Conservation (phyloP, 2,797 vertebrate genomes). For the Erethizon dorsatum region DNA sequence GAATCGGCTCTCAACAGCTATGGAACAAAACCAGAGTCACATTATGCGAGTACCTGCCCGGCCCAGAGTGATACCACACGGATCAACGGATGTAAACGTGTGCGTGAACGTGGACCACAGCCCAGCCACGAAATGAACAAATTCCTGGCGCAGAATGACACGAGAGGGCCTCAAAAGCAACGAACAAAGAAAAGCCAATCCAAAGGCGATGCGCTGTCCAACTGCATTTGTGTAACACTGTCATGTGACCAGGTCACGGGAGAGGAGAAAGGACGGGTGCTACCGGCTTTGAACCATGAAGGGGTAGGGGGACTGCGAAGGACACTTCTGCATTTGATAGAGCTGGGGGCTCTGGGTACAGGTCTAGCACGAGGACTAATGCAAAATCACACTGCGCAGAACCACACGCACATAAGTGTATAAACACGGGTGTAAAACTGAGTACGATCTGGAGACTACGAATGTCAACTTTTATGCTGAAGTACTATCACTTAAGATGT, state of each 20-base stretch:
- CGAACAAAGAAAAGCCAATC: not conserved
- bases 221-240: not conserved
- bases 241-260: not conserved
- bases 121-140: not conserved
- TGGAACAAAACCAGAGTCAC: not conserved
- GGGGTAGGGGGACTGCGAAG: not conserved
- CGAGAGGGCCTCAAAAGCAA: not conserved
- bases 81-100: not conserved
- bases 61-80: not conserved
- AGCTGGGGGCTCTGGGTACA: not conserved
- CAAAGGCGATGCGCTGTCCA: not conserved
- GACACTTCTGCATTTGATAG: not conserved
- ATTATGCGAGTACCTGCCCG: not conserved
- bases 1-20: not conserved
- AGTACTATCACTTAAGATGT: not conserved
- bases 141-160: too few relatives aligned
- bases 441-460: not conserved
- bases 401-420: accelerated
- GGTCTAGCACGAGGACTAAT: not conserved
- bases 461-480: not conserved
- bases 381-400: not conserved
- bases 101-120: accelerated
- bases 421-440: accelerated
- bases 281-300: accelerated
- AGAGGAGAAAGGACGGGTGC: too few relatives aligned